These are phyloP conservation scores for Wasmannia auropunctata DNA, from an alignment of 1,140 invertebrate species.

Conservation along the genomic window DNA sequence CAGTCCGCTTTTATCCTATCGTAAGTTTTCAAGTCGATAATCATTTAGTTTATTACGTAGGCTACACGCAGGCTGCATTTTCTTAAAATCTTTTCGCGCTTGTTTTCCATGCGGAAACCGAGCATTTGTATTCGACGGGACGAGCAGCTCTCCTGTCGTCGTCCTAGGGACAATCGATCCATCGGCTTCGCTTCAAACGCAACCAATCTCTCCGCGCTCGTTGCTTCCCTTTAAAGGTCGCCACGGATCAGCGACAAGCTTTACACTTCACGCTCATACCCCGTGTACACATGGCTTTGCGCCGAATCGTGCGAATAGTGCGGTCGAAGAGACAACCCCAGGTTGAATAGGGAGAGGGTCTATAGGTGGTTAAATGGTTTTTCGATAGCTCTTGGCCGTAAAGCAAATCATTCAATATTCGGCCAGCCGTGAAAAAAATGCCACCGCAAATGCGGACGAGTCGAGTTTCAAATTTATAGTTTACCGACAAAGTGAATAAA, in stretches of 20 bases:
- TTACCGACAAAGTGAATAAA: slow-evolving; percentile 20
- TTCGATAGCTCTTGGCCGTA: slow-evolving; percentile 64
- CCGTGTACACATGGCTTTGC: slow-evolving; percentile 55
- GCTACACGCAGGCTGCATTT: background rate
- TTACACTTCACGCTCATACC: slow-evolving; percentile 59
- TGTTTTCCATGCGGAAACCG: background rate
- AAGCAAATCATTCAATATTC: slow-evolving; percentile 68
- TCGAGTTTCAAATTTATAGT: slow-evolving; percentile 9
- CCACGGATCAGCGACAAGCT: slow-evolving; percentile 63
- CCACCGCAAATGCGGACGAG: slow-evolving; percentile 46
- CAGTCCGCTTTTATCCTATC: too few relatives aligned
- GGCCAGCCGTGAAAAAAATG: slow-evolving; percentile 62
- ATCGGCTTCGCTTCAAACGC: slow-evolving; percentile 47
- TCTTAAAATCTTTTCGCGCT: background rate
- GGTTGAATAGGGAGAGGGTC: slow-evolving; percentile 28
- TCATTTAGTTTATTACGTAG: background rate
- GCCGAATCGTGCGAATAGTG: slow-evolving; percentile 59
- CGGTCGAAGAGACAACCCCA: slow-evolving; percentile 54
- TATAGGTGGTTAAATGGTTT: slow-evolving; percentile 61
- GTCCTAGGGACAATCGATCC: slow-evolving; percentile 64
- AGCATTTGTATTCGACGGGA: slow-evolving; percentile 14
- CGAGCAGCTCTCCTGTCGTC: slow-evolving; percentile 39
- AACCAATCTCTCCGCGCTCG: slow-evolving; percentile 39
- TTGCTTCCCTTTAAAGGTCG: slow-evolving; percentile 63
- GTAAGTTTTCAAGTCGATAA: background rate